Conservation (phyloP, 1,140 invertebrate genomes). For the Centruroides vittatus region DNA sequence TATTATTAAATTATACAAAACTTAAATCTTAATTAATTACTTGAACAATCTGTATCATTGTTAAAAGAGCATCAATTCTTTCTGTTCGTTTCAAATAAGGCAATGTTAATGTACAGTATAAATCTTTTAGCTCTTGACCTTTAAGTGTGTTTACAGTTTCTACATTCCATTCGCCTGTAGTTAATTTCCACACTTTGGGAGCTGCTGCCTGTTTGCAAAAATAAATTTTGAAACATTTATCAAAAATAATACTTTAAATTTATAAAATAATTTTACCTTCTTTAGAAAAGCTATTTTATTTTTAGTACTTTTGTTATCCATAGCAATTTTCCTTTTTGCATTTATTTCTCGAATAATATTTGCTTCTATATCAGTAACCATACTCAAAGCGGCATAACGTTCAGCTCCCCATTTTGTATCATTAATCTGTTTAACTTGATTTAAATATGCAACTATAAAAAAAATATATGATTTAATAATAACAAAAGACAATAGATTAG, state of each 20-base stretch:
- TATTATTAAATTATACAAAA: not conserved
- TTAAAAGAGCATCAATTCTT: constrained; percentile 2
- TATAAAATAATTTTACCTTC: not conserved
- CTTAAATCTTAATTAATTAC: not conserved
- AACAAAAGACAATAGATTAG: too few species aligned
- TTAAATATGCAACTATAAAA: too few species aligned
- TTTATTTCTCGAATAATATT: constrained; percentile 5
- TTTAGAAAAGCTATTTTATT: not conserved
- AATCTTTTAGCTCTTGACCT: constrained; percentile 1
- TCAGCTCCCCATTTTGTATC: not conserved
- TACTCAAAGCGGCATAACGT: constrained; percentile 4
- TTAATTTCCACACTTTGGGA: constrained; percentile 9
- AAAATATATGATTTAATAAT: too few species aligned
- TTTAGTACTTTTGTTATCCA: not conserved
- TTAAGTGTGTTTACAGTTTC: constrained; percentile 2
- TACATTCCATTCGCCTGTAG: not conserved
- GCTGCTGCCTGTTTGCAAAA: constrained; percentile 1
- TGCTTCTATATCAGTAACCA: constrained; percentile 1
- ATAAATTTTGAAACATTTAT: not conserved
- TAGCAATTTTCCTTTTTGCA: not conserved
- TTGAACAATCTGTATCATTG: constrained; percentile 4
- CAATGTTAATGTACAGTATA: constrained; percentile 6
- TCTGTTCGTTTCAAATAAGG: constrained; percentile 5
- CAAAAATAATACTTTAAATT: not conserved
- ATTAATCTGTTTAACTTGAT: constrained; percentile 1